phyloP scores from a whole-genome alignment of 1,140 invertebrate species.

The Schlechtendalia chinensis region DNA sequence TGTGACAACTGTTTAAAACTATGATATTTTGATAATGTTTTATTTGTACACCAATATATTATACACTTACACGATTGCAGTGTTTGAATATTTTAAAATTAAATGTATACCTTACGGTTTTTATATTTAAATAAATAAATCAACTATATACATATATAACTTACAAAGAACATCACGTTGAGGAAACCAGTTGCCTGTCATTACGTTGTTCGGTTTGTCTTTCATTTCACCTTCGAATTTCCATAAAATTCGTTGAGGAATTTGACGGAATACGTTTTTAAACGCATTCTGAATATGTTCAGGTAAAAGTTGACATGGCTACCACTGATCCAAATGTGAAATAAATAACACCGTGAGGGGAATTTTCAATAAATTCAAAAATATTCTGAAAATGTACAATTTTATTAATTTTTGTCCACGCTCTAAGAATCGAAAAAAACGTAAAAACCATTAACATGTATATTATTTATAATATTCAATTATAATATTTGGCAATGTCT shows the following conservation, averaged over 20 bases:
- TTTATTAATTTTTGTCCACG: background rate
- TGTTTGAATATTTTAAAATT: no score
- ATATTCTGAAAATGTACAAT: conserved; percentile 51
- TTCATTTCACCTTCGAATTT: conserved; percentile 63
- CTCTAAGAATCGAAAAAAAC: no score
- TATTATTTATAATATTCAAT: no score
- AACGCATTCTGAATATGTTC: conserved; percentile 56
- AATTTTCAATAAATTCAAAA: conserved; percentile 51
- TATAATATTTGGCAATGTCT: no score
- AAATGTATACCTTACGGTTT: no score
- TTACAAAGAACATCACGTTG: conserved; percentile 51
- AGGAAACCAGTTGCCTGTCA: conserved; percentile 50
- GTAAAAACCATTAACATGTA: no score
- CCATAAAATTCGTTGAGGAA: conserved; percentile 66
- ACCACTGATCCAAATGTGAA: conserved; percentile 65
- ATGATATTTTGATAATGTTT: no score
- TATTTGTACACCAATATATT: no score
- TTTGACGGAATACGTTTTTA: conserved; percentile 51
- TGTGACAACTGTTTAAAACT: no score
- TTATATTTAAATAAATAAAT: no score
- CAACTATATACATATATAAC: background rate
- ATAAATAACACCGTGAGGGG: conserved; percentile 65
- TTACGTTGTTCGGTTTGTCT: conserved; percentile 39
- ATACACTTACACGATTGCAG: no score
- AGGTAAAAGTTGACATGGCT: conserved; percentile 52